Conservation (phyloP, 2,113 vertebrate genomes). For the Cryptoleucopteryx plumbea region DNA sequence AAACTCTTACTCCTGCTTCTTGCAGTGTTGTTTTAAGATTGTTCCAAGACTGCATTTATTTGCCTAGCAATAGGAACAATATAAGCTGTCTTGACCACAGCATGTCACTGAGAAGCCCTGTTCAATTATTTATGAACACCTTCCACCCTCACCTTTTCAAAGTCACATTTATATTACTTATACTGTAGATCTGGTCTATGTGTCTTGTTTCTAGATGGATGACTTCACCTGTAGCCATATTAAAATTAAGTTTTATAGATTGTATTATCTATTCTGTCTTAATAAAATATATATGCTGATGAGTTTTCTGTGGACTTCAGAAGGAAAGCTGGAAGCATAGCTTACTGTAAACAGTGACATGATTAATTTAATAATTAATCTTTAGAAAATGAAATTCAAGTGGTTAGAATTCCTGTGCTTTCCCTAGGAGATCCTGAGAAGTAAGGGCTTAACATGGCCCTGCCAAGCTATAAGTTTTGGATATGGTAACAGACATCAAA, state of each 20-base stretch:
- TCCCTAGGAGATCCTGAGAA: background rate
- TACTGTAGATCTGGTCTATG: background rate
- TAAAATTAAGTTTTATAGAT: background rate
- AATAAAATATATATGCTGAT: background rate
- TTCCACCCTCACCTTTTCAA: background rate
- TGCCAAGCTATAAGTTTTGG: background rate
- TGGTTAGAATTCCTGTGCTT: background rate
- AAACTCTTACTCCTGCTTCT: background rate
- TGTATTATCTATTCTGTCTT: background rate
- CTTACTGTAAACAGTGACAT: background rate
- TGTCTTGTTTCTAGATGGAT: background rate
- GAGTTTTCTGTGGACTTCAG: background rate
- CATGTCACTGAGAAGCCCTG: background rate
- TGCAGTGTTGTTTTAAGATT: background rate
- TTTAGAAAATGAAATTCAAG: background rate
- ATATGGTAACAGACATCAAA: background rate
- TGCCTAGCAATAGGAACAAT: background rate
- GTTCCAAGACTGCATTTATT: background rate
- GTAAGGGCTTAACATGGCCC: fast-evolving
- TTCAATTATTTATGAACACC: background rate
- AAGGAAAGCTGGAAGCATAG: background rate
- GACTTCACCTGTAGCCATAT: background rate
- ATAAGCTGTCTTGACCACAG: background rate
- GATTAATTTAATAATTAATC: background rate
- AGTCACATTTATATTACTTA: background rate